Evolutionary conservation across 2,888 invertebrate species (phyloP).

Genomic region (Malthinus seriepunctatus): DNA sequence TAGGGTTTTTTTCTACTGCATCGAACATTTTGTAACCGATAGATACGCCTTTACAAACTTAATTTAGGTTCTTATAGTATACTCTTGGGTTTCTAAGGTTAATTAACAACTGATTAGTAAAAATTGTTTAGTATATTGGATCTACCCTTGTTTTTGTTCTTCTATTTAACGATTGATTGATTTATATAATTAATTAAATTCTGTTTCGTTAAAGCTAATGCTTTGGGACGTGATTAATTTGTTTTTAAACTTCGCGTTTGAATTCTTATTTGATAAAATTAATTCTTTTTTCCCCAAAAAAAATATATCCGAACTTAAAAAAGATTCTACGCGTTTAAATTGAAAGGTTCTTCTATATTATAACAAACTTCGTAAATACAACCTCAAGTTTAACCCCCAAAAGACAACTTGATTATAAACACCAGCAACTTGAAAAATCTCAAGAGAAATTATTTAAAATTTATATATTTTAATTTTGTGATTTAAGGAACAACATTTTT

Average conservation of each 20-base stretch:
- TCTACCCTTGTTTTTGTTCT: constrained; percentile 40
- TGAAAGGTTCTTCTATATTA: no score
- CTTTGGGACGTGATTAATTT: constrained; percentile 12
- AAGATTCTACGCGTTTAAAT: no score
- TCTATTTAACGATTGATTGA: constrained; percentile 32
- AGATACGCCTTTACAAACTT: constrained; percentile 40
- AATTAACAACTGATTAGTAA: constrained; percentile 47
- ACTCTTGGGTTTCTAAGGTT: constrained; percentile 37
- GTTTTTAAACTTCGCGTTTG: not conserved
- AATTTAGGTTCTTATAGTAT: constrained; percentile 39
- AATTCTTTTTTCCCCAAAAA: no score
- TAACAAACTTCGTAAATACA: no score
- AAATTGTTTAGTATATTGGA: constrained; percentile 39
- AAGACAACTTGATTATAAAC: no score
- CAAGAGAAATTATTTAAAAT: no score
- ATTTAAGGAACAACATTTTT: no score
- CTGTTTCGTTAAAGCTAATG: constrained; percentile 19
- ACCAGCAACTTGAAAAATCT: no score
- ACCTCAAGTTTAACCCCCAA: no score
- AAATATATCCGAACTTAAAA: no score
- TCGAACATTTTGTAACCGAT: constrained; percentile 39
- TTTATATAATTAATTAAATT: constrained; percentile 36
- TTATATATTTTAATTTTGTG: no score
- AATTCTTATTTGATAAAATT: not conserved
- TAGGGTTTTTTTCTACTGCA: constrained; percentile 30